Percentiles rank a stretch among this genome's conserved stretches.
phyloP scores from a whole-genome alignment of 1,140 invertebrate genomes.

The Amyelois transitella region DNA sequence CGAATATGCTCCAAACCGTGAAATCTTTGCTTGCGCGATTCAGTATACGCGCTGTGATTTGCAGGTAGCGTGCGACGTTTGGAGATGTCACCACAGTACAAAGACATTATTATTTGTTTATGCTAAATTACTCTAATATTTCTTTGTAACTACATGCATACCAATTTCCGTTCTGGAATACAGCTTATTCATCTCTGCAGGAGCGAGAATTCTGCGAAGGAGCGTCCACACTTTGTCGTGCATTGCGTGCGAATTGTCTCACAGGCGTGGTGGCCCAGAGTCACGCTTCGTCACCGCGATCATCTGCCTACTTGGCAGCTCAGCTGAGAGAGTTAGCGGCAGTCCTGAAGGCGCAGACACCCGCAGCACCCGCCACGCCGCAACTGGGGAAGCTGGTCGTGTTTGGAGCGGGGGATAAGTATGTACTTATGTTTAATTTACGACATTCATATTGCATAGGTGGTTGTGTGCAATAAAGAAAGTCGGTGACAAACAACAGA shows the following conservation, averaged over 20 bases:
- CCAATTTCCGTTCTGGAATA: no score
- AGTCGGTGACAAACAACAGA: no score
- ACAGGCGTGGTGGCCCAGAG: conserved; percentile 84
- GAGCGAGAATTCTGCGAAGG: conserved; percentile 85
- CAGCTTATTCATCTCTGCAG: conserved; percentile 59
- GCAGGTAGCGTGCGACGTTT: no score
- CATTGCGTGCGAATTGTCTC: conserved; percentile 78
- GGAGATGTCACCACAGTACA: no score
- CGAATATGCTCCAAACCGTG: no score
- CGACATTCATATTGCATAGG: conserved; percentile 3
- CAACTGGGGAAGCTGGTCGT: conserved; percentile 62
- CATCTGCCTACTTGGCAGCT: conserved; percentile 82
- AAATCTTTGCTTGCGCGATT: no score
- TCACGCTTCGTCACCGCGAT: conserved; percentile 82
- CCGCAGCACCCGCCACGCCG: conserved; percentile 48
- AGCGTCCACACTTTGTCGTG: conserved; percentile 80
- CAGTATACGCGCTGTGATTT: no score
- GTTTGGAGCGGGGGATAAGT: conserved; percentile 76
- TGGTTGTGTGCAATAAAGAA: no score
- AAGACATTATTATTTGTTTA: no score
- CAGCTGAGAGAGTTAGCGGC: conserved; percentile 74
- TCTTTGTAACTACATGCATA: no score
- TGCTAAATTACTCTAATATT: no score
- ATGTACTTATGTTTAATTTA: conserved; percentile 9
- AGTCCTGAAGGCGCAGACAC: conserved; percentile 42